Conservation (phyloP, 2,888 invertebrate species). For the Dynastes tityus region DNA sequence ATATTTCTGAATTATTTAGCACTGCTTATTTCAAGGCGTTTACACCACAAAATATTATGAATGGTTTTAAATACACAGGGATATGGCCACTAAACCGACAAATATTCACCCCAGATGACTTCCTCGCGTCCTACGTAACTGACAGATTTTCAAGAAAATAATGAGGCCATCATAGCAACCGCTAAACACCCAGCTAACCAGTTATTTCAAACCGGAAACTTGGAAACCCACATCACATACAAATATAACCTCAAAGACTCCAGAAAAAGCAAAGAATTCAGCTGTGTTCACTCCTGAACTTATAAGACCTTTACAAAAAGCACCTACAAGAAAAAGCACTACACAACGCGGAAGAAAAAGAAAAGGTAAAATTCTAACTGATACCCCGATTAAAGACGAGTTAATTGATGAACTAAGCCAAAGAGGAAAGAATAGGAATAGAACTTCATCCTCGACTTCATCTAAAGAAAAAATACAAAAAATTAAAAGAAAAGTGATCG, state of each 20-base stretch:
- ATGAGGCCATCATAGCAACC: not conserved
- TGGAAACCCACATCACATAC: too few species aligned
- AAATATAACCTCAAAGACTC: too few species aligned
- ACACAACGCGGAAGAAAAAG: slow-evolving; percentile 18
- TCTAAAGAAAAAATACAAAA: not conserved
- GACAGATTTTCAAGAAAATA: not conserved
- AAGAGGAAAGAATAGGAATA: slow-evolving; percentile 3
- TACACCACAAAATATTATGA: not conserved
- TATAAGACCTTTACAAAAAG: slow-evolving; percentile 2
- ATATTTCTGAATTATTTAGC: not conserved
- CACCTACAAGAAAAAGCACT: not conserved
- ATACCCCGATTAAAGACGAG: slow-evolving; percentile 23
- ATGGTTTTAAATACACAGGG: slow-evolving; percentile 32
- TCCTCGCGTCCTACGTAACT: slow-evolving; percentile 14
- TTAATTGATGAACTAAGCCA: slow-evolving; percentile 1
- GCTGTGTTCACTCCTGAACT: slow-evolving; percentile 8
- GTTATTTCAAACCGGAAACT: too few species aligned
- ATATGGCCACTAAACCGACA: slow-evolving; percentile 21
- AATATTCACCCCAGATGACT: slow-evolving; percentile 18
- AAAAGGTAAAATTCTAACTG: slow-evolving; percentile 27
- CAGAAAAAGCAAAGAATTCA: not conserved
- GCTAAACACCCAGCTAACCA: not conserved
- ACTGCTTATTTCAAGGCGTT: too few species aligned
- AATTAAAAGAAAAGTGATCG: not conserved
- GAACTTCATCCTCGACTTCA: not conserved